A percentile compares a stretch with the other conserved stretches of the same genome.
phyloP scores from a whole-genome alignment of 2,113 vertebrate genomes.

The Macrotus californicus region DNA sequence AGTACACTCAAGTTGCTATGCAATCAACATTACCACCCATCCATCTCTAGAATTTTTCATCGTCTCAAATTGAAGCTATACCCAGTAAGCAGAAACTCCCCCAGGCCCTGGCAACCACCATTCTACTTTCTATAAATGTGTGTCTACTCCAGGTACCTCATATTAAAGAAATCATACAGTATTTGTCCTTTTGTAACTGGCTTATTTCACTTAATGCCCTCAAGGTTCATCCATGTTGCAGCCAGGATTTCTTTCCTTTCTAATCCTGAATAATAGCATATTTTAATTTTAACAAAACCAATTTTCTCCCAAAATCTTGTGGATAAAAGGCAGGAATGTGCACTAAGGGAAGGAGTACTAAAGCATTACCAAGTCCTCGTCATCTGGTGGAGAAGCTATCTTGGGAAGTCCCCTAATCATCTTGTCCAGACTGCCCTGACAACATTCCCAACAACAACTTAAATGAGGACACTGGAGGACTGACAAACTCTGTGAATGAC shows the following conservation, averaged over 20 bases:
- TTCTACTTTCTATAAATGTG: background rate
- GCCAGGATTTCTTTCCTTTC: background rate
- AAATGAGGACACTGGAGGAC: background rate
- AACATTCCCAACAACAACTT: background rate
- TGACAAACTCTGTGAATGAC: conserved; percentile 24
- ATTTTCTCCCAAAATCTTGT: background rate
- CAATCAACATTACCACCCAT: background rate
- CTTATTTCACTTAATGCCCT: background rate
- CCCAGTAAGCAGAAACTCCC: background rate
- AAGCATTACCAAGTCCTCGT: rapidly evolving
- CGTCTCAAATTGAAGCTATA: background rate
- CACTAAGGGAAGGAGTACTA: rapidly evolving
- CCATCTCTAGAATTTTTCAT: background rate
- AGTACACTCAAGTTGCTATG: background rate
- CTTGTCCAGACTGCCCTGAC: background rate
- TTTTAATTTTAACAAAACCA: background rate
- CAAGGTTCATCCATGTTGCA: background rate
- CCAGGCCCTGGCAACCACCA: background rate
- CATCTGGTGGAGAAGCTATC: background rate
- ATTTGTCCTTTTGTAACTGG: background rate
- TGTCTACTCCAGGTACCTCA: background rate
- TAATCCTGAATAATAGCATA: background rate
- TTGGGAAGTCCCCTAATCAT: background rate
- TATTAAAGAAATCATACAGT: background rate
- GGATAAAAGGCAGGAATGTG: background rate